These are phyloP conservation scores for Drosophila tropicalis DNA, from an alignment of 1,140 invertebrate species.

Conservation along the genomic window DNA sequence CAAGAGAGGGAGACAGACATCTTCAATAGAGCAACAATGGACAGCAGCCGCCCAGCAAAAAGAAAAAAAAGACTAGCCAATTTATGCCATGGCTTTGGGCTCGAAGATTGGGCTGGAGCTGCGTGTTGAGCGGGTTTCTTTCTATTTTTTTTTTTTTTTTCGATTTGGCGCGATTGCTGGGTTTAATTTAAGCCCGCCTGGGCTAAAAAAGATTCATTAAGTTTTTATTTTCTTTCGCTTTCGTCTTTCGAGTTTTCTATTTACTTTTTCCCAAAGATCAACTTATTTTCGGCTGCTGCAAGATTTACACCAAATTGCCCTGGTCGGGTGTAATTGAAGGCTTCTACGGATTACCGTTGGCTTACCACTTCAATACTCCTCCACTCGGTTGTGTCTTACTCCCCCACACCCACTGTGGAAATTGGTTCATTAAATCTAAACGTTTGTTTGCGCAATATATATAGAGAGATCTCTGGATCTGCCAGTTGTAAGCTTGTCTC, in stretches of 20 bases:
- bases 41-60: conserved; percentile 8
- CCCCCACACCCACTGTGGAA: conserved; percentile 32
- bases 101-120: conserved; percentile 28
- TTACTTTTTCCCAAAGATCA: conserved; percentile 80
- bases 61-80: conserved; percentile 49
- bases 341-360: conserved; percentile 14
- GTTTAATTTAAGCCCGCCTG: conserved; percentile 64
- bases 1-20: not conserved
- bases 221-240: conserved; percentile 38
- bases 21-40: conserved; percentile 29
- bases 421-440: conserved; percentile 75
- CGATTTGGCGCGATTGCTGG: conserved; percentile 72
- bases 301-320: conserved; percentile 73
- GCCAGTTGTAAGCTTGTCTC: not conserved
- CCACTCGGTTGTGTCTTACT: conserved; percentile 1
- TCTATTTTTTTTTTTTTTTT: conserved; percentile 30
- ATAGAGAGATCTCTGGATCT: conserved; percentile 3
- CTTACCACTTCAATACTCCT: conserved; percentile 10
- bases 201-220: conserved; percentile 72
- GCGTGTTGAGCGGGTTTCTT: conserved; percentile 49
- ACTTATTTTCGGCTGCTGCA: conserved; percentile 39
- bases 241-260: conserved; percentile 48
- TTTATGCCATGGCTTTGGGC: conserved; percentile 63
- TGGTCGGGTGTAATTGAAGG: conserved; percentile 40
- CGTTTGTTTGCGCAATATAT: conserved; percentile 44